Percentiles rank a stretch among this genome's conserved stretches.
Evolutionary conservation across 2,888 invertebrate species (phyloP).

Genomic region (Erynnis tages): DNA sequence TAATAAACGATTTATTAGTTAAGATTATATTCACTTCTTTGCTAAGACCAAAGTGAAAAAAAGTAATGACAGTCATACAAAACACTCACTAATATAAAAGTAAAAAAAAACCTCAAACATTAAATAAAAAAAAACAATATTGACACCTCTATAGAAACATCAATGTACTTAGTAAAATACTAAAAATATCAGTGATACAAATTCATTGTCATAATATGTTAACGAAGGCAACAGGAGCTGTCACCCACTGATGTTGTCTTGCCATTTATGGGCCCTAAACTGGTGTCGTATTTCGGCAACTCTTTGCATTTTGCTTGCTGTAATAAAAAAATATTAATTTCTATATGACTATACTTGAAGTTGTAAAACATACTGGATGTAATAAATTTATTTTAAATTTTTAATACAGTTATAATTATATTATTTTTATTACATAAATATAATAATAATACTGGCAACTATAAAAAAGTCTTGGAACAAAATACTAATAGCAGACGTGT

Average conservation of each 20-base stretch:
- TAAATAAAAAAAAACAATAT: background rate
- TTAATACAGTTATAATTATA: too few species aligned
- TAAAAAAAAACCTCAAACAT: constrained; percentile 24
- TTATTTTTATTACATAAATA: too few species aligned
- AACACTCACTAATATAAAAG: constrained; percentile 31
- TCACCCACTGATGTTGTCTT: constrained; percentile 86
- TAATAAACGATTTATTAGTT: constrained; percentile 28
- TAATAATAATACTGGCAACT: too few species aligned
- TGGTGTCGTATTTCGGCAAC: constrained; percentile 87
- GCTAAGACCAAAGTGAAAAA: too few species aligned
- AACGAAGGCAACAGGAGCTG: constrained; percentile 82
- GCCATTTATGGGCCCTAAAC: constrained; percentile 86
- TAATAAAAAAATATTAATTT: constrained; percentile 52
- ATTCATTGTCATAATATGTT: constrained; percentile 35
- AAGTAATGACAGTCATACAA: constrained; percentile 31
- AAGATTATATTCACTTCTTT: too few species aligned
- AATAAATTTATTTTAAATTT: background rate
- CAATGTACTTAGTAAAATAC: constrained; percentile 27
- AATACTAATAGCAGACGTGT: too few species aligned
- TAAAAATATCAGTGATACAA: constrained; percentile 45
- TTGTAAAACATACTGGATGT: background rate
- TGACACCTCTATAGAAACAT: constrained; percentile 15
- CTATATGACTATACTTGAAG: too few species aligned
- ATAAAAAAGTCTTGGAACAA: too few species aligned
- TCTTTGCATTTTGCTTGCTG: constrained; percentile 94